These are phyloP conservation scores for Campylorhamphus procurvoides DNA, from an alignment of 2,113 vertebrate species.

Conservation along the genomic window DNA sequence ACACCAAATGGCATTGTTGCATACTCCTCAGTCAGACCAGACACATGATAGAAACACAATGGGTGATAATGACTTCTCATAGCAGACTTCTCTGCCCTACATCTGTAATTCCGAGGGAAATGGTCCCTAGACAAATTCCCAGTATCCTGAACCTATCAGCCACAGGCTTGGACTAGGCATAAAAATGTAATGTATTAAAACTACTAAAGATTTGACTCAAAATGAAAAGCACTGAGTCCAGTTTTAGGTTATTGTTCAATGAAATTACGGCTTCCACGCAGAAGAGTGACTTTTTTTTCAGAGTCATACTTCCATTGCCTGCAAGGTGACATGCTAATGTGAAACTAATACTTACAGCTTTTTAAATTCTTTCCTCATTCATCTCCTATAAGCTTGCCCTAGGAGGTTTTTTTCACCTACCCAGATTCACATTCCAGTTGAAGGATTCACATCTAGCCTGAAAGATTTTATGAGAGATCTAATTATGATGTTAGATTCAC, in stretches of 20 bases:
- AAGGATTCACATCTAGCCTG: neutral
- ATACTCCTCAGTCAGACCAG: neutral
- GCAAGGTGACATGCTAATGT: neutral
- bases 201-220: neutral
- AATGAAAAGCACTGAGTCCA: neutral
- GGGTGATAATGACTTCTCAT: neutral
- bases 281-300: neutral
- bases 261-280: neutral
- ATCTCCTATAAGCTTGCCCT: neutral
- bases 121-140: neutral
- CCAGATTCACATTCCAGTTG: neutral
- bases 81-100: neutral
- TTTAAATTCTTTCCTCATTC: neutral
- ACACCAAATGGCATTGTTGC: neutral
- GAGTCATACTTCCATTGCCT: neutral
- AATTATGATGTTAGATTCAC: neutral
- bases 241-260: neutral
- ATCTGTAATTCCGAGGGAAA: neutral
- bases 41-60: neutral
- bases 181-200: neutral
- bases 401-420: neutral
- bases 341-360: neutral
- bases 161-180: neutral
- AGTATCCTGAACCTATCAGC: neutral
- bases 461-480: neutral